These are phyloP conservation scores for Rhynchomys soricoides DNA, from an alignment of 2,113 vertebrate genomes.

Conservation along the genomic window DNA sequence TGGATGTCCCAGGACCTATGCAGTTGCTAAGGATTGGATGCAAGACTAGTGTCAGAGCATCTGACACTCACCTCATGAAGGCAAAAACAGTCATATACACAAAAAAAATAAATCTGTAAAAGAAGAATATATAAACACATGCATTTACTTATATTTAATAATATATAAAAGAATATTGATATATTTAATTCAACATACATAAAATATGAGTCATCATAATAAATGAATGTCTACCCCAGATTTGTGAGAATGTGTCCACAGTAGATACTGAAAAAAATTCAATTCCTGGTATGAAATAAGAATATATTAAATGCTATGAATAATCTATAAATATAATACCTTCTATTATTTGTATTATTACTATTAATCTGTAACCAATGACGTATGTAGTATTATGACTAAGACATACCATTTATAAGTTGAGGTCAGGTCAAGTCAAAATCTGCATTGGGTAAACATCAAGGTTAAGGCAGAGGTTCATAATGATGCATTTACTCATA, in stretches of 20 bases:
- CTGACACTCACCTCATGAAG: neutral
- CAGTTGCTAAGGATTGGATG: neutral
- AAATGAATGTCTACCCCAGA: conserved; percentile 1
- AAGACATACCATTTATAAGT: neutral
- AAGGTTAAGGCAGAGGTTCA: neutral
- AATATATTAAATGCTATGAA: neutral
- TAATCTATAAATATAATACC: neutral
- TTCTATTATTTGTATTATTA: neutral
- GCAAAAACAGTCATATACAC: neutral
- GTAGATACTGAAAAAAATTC: neutral
- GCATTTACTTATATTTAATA: neutral
- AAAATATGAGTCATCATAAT: conserved; percentile 1
- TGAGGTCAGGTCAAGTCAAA: neutral
- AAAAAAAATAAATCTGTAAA: neutral
- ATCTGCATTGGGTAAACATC: neutral
- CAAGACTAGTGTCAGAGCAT: neutral
- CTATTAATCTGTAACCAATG: neutral
- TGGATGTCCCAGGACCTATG: neutral
- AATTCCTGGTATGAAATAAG: neutral
- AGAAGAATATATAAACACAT: neutral
- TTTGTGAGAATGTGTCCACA: neutral
- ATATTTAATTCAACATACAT: neutral
- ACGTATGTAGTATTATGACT: neutral
- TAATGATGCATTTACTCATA: neutral
- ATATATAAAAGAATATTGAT: conserved; percentile 7